phyloP scores from a whole-genome alignment of 2,888 invertebrate species.

The Ectemnius lituratus region DNA sequence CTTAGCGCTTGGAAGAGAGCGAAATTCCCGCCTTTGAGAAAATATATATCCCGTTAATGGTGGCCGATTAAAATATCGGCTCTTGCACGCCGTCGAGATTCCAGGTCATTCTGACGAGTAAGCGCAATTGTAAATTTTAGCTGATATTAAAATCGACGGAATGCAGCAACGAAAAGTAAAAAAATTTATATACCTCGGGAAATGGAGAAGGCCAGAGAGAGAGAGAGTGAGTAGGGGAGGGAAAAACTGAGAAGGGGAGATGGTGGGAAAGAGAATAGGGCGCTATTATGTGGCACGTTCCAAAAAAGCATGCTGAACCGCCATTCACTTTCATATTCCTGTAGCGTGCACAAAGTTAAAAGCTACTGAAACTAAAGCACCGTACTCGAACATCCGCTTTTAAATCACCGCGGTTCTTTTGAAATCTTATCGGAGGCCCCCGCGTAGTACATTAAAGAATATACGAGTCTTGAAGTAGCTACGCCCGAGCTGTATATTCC shows the following conservation, averaged over 20 bases:
- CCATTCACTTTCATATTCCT: constrained; percentile 2
- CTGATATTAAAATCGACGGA: constrained; percentile 15
- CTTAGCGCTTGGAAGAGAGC: too few relatives aligned
- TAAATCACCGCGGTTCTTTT: not conserved
- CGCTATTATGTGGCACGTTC: not conserved
- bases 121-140: not conserved
- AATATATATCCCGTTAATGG: not conserved
- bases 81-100: not conserved
- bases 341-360: constrained; percentile 1
- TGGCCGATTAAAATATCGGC: constrained; percentile 7
- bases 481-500: too few relatives aligned
- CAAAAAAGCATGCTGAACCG: constrained; percentile 8
- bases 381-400: not conserved
- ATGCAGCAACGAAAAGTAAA: not conserved
- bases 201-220: too few relatives aligned
- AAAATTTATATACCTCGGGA: not conserved
- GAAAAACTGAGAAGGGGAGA: not conserved
- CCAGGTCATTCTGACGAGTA: not conserved
- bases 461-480: too few relatives aligned
- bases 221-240: not conserved
- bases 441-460: too few relatives aligned
- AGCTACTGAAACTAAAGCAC: constrained; percentile 3
- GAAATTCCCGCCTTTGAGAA: not conserved
- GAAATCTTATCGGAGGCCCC: too few relatives aligned
- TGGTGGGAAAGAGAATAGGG: not conserved